Conservation (phyloP, 2,797 vertebrate species). For the Sebastes oblongus region DNA sequence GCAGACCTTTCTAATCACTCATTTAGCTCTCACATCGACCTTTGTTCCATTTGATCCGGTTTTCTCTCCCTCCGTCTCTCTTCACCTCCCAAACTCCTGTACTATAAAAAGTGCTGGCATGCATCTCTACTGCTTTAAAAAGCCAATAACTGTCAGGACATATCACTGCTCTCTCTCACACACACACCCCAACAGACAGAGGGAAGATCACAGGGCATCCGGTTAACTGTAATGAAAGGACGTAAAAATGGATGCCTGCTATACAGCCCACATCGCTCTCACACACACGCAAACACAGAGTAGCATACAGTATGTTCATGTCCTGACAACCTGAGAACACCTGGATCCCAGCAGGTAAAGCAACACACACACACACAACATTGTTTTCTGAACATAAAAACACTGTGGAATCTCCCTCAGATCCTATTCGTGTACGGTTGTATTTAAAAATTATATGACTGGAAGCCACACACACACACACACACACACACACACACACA, state of each 20-base stretch:
- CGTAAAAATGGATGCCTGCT: conserved; percentile 44
- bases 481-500: not conserved
- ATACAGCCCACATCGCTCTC: conserved; percentile 6
- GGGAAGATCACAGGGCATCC: conserved; percentile 60
- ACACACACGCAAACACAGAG: not conserved
- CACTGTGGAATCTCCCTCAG: not conserved
- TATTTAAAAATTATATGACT: not conserved
- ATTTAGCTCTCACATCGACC: not conserved
- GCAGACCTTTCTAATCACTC: not conserved
- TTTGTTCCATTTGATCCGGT: not conserved
- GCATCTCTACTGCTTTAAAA: conserved; percentile 35
- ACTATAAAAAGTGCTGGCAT: conserved; percentile 43
- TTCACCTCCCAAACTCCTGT: not conserved
- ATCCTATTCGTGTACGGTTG: not conserved
- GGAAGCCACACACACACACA: not conserved
- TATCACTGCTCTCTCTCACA: not conserved
- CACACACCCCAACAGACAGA: conserved; percentile 7
- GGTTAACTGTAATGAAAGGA: conserved; percentile 63
- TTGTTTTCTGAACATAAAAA: not conserved
- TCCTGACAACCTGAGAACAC: conserved; percentile 41
- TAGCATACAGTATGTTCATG: not conserved
- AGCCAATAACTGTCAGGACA: conserved; percentile 43
- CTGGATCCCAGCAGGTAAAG: conserved; percentile 45
- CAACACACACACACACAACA: conserved; percentile 4
- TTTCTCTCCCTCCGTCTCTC: not conserved